A percentile compares a stretch with the other conserved stretches of the same genome.
Evolutionary conservation across 2,797 vertebrate species (phyloP).

Genomic region (Acropternis orthonyx): DNA sequence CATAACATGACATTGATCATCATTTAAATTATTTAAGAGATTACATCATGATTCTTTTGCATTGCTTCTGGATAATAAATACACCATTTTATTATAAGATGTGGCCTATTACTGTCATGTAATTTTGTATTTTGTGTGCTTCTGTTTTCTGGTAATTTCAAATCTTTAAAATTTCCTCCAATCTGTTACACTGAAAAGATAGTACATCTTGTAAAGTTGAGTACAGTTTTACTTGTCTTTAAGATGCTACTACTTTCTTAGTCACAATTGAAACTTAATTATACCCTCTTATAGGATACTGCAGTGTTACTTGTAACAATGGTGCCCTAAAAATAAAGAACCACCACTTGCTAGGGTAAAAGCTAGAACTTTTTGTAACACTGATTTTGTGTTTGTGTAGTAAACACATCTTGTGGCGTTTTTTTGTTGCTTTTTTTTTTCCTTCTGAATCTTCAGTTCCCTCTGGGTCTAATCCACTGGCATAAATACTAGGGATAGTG

Average conservation of each 20-base stretch:
- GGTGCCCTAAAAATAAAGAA: not conserved
- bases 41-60: not conserved
- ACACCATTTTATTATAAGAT: not conserved
- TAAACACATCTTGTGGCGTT: not conserved
- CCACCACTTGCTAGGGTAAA: fast-evolving
- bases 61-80: not conserved
- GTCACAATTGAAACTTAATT: not conserved
- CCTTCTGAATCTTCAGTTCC: not conserved
- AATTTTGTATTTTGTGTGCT: not conserved
- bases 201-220: not conserved
- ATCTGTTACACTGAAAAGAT: not conserved
- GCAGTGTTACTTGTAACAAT: not conserved
- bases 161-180: not conserved
- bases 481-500: not conserved
- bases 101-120: not conserved
- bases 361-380: not conserved
- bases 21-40: not conserved
- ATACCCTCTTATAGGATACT: not conserved
- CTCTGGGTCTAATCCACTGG: not conserved
- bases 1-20: not conserved
- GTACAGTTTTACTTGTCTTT: not conserved
- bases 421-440: not conserved
- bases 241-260: not conserved
- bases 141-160: not conserved
- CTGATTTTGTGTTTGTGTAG: not conserved